A percentile compares a stretch with the other conserved stretches of the same genome.
phyloP scores from a whole-genome alignment of 2,888 invertebrate genomes.

The Drosophila macrospina region DNA sequence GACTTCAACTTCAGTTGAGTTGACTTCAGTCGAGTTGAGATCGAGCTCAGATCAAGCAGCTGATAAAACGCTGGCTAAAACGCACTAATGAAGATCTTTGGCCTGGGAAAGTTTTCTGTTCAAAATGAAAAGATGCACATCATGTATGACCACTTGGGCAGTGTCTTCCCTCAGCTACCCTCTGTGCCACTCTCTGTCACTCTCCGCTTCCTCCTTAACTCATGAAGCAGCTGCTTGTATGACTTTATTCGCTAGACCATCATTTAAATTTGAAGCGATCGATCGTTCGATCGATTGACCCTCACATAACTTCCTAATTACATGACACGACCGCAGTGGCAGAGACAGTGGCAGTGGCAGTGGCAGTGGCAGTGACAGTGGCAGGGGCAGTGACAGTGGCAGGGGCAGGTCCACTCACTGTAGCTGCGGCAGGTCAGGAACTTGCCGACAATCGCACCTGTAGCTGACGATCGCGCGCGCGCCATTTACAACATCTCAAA shows the following conservation, averaged over 20 bases:
- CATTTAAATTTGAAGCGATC: slow-evolving; percentile 54
- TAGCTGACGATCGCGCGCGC: slow-evolving; percentile 46
- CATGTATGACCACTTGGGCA: slow-evolving; percentile 62
- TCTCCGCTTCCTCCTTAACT: not conserved
- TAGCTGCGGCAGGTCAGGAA: slow-evolving; percentile 39
- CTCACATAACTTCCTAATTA: slow-evolving; percentile 73
- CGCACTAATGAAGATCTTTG: slow-evolving; percentile 71
- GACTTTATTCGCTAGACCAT: slow-evolving; percentile 63
- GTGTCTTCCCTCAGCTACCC: not conserved
- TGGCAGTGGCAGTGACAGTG: not conserved
- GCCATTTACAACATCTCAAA: slow-evolving; percentile 44
- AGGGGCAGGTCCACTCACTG: not conserved
- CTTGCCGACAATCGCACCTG: slow-evolving; percentile 58
- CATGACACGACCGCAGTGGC: slow-evolving; percentile 75
- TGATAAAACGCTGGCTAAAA: slow-evolving; percentile 30
- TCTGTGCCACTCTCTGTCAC: no score
- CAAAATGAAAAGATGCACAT: slow-evolving; percentile 37
- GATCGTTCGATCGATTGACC: slow-evolving; percentile 55
- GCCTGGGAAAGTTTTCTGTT: slow-evolving; percentile 61
- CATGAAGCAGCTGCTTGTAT: slow-evolving; percentile 55
- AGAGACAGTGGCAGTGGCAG: slow-evolving; percentile 6
- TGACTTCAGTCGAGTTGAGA: not conserved
- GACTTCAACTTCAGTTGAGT: slow-evolving; percentile 11
- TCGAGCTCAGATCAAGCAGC: slow-evolving; percentile 47
- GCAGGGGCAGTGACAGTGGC: not conserved